These are phyloP conservation scores for Branchipolynoe longqiensis DNA, from an alignment of 2,888 invertebrate genomes.

Conservation along the genomic window DNA sequence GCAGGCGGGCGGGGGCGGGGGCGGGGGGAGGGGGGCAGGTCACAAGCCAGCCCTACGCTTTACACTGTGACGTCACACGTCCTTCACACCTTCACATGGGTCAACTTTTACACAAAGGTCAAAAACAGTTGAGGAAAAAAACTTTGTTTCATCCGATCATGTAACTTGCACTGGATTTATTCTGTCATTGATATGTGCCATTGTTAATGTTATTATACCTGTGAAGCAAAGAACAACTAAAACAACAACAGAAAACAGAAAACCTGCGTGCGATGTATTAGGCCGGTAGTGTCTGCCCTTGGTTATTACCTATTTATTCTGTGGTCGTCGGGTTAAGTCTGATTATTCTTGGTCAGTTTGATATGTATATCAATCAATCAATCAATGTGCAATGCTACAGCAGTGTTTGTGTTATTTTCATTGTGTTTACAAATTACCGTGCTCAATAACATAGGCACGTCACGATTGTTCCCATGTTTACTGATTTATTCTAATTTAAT, in stretches of 20 bases:
- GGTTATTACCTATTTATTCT: not conserved
- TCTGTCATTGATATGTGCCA: conserved; percentile 11
- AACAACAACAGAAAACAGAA: too few relatives aligned
- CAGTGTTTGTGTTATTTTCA: conserved; percentile 8
- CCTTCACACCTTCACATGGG: conserved; percentile 51
- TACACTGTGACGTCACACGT: conserved; percentile 52
- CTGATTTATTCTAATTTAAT: conserved; percentile 2
- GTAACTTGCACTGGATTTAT: not conserved
- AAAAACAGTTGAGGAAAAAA: too few relatives aligned
- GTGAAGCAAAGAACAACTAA: not conserved
- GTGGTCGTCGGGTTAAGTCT: not conserved
- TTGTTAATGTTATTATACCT: too few relatives aligned
- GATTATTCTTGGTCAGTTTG: not conserved
- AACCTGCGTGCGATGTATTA: too few relatives aligned
- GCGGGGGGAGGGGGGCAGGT: too few relatives aligned
- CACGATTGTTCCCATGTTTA: not conserved
- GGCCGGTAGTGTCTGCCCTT: too few relatives aligned
- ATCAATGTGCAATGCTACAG: conserved; percentile 48
- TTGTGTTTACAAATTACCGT: not conserved
- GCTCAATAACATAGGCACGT: too few relatives aligned
- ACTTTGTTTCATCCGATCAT: too few relatives aligned
- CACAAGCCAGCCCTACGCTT: not conserved
- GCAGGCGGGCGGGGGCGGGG: conserved; percentile 27
- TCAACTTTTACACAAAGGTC: conserved; percentile 48
- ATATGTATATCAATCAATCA: not conserved